These are phyloP conservation scores for Gryllus longicercus DNA, from an alignment of 2,888 invertebrate species.

Conservation along the genomic window DNA sequence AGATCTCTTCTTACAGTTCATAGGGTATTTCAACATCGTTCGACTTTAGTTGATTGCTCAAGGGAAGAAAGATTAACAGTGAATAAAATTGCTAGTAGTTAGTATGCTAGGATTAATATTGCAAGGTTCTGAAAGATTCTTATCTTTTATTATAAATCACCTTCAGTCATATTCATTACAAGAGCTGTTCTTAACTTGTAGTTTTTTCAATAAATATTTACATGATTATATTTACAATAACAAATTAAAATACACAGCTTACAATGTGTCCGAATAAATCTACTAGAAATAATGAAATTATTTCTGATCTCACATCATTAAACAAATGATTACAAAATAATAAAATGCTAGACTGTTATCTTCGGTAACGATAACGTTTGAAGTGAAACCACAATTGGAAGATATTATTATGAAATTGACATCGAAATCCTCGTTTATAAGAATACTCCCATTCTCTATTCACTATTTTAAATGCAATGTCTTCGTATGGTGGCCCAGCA, in stretches of 20 bases:
- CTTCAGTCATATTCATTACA: no score
- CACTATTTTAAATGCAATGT: conserved; percentile 97
- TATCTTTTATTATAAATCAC: no score
- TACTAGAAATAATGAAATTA: not conserved
- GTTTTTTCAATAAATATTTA: no score
- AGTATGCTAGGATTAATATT: no score
- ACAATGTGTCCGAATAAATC: not conserved
- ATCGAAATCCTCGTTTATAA: conserved; percentile 95
- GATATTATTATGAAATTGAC: conserved; percentile 99
- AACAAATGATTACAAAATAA: not conserved
- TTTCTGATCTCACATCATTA: not conserved
- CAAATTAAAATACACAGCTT: not conserved
- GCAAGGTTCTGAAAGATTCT: no score
- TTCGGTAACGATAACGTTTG: conserved; percentile 92
- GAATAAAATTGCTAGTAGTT: no score
- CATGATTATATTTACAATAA: not conserved
- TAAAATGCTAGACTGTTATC: conserved; percentile 50
- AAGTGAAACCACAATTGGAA: conserved; percentile 99
- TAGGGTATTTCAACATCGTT: no score
- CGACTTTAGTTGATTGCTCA: no score
- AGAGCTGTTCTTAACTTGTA: no score
- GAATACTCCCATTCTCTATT: conserved; percentile 99
- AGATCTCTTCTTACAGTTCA: no score
- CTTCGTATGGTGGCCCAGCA: conserved; percentile 99
- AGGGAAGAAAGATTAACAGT: no score